phyloP scores from a whole-genome alignment of 2,888 invertebrate genomes.

The Lamellibrachia columna region DNA sequence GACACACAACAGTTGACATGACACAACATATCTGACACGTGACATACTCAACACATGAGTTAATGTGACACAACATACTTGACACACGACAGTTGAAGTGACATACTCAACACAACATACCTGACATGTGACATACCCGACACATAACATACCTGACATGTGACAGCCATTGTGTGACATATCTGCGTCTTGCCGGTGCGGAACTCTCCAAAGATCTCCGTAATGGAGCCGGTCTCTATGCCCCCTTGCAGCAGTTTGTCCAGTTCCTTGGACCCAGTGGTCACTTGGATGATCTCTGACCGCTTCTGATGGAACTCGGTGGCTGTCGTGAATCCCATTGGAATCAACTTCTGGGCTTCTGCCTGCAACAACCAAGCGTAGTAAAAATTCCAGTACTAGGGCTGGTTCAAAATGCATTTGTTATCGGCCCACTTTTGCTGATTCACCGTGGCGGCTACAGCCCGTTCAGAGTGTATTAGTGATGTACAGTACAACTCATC shows the following conservation, averaged over 20 bases:
- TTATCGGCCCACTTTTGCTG: too few relatives aligned
- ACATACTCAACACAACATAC: background rate
- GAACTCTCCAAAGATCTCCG: conserved; percentile 98
- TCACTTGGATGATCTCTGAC: conserved; percentile 86
- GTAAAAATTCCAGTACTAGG: background rate
- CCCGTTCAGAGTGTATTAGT: too few relatives aligned
- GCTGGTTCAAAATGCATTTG: too few relatives aligned
- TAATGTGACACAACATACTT: too few relatives aligned
- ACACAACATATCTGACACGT: background rate
- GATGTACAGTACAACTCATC: too few relatives aligned
- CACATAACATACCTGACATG: conserved; percentile 80
- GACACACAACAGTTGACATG: too few relatives aligned
- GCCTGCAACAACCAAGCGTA: conserved; percentile 59
- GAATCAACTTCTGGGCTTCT: conserved; percentile 92
- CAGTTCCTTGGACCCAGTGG: conserved; percentile 85
- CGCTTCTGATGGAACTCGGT: conserved; percentile 94
- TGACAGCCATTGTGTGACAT: conserved; percentile 96
- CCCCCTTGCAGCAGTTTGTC: conserved; percentile 94
- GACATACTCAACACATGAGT: background rate
- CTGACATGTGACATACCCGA: background rate
- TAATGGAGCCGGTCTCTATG: conserved; percentile 97
- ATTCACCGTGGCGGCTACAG: too few relatives aligned
- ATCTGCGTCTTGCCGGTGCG: conserved; percentile 96
- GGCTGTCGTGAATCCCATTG: conserved; percentile 98
- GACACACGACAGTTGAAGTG: too few relatives aligned